Evolutionary conservation across 2,888 invertebrate species (phyloP).

Genomic region (Andrena marginata): DNA sequence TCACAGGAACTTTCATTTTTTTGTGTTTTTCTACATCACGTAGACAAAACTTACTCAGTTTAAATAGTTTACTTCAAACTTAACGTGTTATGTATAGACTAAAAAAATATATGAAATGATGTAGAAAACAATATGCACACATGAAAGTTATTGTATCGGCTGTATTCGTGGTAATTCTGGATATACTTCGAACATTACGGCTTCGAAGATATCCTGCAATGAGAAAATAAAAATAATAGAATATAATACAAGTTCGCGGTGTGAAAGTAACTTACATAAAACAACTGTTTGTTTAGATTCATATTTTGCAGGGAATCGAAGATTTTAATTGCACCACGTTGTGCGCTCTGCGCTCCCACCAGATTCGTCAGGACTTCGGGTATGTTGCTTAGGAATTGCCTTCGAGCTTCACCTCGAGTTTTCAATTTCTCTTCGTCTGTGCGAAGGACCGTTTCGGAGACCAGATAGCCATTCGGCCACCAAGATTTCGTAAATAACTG

Average conservation of each 20-base stretch:
- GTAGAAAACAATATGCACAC: not conserved
- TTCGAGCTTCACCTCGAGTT: slow-evolving; percentile 89
- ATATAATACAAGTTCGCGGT: not conserved
- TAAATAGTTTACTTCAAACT: slow-evolving; percentile 1
- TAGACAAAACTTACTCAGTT: slow-evolving; percentile 10
- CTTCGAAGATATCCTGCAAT: slow-evolving; percentile 86
- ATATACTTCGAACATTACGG: slow-evolving; percentile 86
- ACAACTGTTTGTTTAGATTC: slow-evolving; percentile 94
- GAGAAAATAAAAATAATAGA: slow-evolving; percentile 3
- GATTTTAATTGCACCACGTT: slow-evolving; percentile 93
- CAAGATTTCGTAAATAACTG: slow-evolving; percentile 93
- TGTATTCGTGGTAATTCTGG: slow-evolving; percentile 84
- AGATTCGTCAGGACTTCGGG: slow-evolving; percentile 93
- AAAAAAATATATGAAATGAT: slow-evolving; percentile 9
- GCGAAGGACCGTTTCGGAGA: slow-evolving; percentile 86
- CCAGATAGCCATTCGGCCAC: slow-evolving; percentile 95
- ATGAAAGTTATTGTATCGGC: slow-evolving; percentile 6
- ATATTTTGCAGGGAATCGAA: slow-evolving; percentile 95
- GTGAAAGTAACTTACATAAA: slow-evolving; percentile 90
- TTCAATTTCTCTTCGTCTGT: slow-evolving; percentile 89
- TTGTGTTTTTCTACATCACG: not conserved
- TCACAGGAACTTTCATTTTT: not conserved
- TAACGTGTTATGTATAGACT: slow-evolving; percentile 3
- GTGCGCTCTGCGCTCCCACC: slow-evolving; percentile 94
- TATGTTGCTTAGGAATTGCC: slow-evolving; percentile 90